phyloP scores from a whole-genome alignment of 1,140 invertebrate genomes.

The Sitodiplosis mosellana region DNA sequence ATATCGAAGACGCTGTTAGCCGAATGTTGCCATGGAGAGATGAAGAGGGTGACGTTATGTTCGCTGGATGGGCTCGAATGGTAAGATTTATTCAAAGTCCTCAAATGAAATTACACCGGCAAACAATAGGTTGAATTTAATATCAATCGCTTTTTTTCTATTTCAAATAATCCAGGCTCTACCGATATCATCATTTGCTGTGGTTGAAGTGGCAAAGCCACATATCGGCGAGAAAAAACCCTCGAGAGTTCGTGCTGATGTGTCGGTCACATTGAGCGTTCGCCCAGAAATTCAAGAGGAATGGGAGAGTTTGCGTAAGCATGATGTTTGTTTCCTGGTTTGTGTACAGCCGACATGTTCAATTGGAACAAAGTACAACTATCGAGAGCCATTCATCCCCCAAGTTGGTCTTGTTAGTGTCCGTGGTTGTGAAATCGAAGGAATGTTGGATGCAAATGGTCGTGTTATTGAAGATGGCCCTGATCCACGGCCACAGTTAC shows the following conservation, averaged over 20 bases:
- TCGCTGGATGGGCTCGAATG: conserved; percentile 85
- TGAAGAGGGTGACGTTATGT: conserved; percentile 73
- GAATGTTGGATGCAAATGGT: conserved; percentile 92
- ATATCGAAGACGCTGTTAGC: conserved; percentile 92
- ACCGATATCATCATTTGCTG: conserved; percentile 77
- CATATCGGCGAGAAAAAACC: conserved; percentile 87
- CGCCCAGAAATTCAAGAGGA: conserved; percentile 82
- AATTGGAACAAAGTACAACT: conserved; percentile 68
- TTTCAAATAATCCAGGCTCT: conserved; percentile 89
- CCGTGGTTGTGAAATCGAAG: conserved; percentile 95
- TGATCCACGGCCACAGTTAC: conserved; percentile 67
- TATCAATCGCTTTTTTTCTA: too few species aligned
- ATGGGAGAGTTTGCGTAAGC: conserved; percentile 92
- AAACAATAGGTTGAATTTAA: too few species aligned
- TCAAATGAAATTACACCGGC: too few species aligned
- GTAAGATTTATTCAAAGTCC: too few species aligned
- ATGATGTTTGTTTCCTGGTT: conserved; percentile 94
- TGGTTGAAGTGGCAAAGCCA: conserved; percentile 85
- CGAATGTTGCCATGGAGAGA: conserved; percentile 85
- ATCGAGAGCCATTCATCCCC: conserved; percentile 64
- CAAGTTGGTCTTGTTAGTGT: conserved; percentile 85
- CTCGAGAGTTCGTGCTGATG: conserved; percentile 82
- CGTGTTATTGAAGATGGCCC: conserved; percentile 94
- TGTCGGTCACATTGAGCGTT: conserved; percentile 81
- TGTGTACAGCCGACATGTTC: conserved; percentile 68